phyloP scores from a whole-genome alignment of 2,113 vertebrate genomes.

The Gnathonemus echidnorhynchus region DNA sequence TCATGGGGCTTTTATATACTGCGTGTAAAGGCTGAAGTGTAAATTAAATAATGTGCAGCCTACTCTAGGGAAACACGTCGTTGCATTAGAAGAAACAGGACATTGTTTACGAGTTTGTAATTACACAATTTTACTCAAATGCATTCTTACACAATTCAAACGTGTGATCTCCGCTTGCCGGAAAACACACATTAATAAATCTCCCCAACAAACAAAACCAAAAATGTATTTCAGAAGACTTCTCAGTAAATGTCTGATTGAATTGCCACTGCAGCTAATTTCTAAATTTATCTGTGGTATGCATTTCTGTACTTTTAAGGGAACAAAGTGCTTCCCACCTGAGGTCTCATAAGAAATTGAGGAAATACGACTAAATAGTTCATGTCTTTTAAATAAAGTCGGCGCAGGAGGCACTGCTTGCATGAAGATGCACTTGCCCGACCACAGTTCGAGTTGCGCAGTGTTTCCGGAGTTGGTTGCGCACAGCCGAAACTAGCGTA shows the following conservation, averaged over 20 bases:
- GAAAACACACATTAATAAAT: background rate
- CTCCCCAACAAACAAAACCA: background rate
- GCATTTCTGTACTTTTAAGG: background rate
- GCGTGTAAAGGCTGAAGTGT: background rate
- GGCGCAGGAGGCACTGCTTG: background rate
- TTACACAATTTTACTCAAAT: background rate
- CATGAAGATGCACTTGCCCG: background rate
- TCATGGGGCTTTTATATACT: background rate
- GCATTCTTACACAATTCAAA: background rate
- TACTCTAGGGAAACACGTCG: background rate
- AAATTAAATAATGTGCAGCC: background rate
- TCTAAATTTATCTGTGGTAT: background rate
- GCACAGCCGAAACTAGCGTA: background rate
- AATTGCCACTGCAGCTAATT: background rate
- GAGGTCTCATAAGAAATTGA: background rate
- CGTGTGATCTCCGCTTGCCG: background rate
- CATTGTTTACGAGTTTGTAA: background rate
- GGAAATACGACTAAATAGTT: background rate
- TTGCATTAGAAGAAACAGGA: background rate
- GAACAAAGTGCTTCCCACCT: background rate
- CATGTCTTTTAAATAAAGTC: background rate
- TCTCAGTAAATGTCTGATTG: background rate
- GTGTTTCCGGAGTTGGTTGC: background rate
- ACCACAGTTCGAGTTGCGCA: background rate
- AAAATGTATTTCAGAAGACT: background rate